Evolutionary conservation across 2,888 invertebrate species (phyloP).

Genomic region (Caenorhabditis sulstoni): DNA sequence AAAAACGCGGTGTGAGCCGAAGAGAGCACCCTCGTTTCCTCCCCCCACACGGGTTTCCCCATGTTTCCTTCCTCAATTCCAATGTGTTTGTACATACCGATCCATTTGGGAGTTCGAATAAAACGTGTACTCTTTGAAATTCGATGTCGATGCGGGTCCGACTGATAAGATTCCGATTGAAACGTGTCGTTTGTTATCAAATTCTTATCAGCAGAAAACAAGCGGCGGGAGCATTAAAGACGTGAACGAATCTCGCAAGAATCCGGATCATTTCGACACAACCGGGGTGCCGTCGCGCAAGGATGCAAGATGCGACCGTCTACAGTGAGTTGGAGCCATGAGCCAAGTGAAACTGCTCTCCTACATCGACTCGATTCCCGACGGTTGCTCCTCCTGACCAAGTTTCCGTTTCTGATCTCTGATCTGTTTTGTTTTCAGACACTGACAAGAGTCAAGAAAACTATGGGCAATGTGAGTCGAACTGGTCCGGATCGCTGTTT

Average conservation of each 20-base stretch:
- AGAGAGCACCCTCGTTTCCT: background rate
- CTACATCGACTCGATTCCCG: constrained; percentile 1
- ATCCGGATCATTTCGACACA: constrained; percentile 20
- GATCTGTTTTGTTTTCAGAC: no score
- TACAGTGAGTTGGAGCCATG: background rate
- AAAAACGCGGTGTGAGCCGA: constrained; percentile 25
- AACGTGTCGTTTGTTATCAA: background rate
- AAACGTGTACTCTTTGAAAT: constrained; percentile 31
- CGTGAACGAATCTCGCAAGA: constrained; percentile 1
- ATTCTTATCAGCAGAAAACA: background rate
- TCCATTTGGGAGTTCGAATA: constrained; percentile 10
- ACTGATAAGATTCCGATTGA: no score
- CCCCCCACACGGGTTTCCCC: constrained; percentile 20
- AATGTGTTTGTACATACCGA: constrained; percentile 46
- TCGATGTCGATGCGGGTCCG: no score
- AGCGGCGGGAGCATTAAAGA: background rate
- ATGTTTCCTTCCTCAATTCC: constrained; percentile 1
- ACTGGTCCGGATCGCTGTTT: background rate
- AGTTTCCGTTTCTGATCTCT: no score
- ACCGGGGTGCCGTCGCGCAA: constrained; percentile 1
- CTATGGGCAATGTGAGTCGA: constrained; percentile 28
- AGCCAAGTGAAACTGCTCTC: background rate
- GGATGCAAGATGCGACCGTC: background rate
- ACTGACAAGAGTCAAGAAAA: constrained; percentile 10
- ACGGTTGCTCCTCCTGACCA: background rate